These are phyloP conservation scores for Drosophila kokeensis DNA, from an alignment of 2,888 invertebrate species.

Conservation along the genomic window DNA sequence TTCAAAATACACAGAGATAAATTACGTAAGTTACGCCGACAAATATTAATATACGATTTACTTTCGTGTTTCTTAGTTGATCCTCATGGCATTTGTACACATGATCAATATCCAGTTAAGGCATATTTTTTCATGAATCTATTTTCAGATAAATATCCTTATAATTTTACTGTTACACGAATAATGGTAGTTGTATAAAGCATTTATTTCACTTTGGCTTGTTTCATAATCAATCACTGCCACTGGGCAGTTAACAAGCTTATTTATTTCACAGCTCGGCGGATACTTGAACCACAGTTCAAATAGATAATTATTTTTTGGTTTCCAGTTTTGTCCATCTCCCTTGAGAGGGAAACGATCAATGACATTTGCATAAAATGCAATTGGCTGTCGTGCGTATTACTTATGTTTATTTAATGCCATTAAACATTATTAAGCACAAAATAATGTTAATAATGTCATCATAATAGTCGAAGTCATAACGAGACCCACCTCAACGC, in stretches of 20 bases:
- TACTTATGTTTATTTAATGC: slow-evolving; percentile 47
- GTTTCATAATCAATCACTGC: not conserved
- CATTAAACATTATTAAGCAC: slow-evolving; percentile 73
- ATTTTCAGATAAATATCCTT: not conserved
- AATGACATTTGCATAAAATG: slow-evolving; percentile 76
- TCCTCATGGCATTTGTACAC: not conserved
- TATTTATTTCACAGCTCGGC: slow-evolving; percentile 23
- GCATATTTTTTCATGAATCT: too few species aligned
- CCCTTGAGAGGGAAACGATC: slow-evolving; percentile 26
- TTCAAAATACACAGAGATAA: too few species aligned
- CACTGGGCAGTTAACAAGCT: not conserved
- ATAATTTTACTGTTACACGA: not conserved
- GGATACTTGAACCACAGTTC: slow-evolving; percentile 68
- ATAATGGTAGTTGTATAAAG: not conserved
- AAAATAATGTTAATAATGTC: slow-evolving; percentile 79
- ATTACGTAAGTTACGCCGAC: too few species aligned
- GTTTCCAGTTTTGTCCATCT: slow-evolving; percentile 4
- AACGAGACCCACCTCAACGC: slow-evolving; percentile 56
- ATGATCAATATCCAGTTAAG: not conserved
- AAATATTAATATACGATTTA: not conserved
- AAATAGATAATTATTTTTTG: slow-evolving; percentile 68
- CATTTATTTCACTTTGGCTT: not conserved
- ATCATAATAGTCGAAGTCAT: slow-evolving; percentile 45
- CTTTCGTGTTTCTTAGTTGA: not conserved
- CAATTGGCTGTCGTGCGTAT: slow-evolving; percentile 59